Percentiles rank a stretch among this genome's conserved stretches.
These are phyloP conservation scores for Bruchidius siliquastri DNA, from an alignment of 2,888 invertebrate genomes.

Conservation along the genomic window DNA sequence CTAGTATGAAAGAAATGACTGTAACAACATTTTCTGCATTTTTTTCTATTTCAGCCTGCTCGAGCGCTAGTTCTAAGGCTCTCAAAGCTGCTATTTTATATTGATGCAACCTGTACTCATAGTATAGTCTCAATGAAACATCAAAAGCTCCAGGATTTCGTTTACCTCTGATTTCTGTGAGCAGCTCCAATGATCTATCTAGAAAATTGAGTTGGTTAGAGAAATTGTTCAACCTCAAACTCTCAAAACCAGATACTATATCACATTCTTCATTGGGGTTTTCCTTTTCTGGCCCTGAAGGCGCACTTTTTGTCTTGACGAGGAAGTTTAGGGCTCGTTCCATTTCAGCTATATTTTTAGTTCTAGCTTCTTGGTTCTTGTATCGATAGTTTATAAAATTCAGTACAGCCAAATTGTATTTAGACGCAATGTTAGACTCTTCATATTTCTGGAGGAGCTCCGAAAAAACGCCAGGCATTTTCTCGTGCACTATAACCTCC, in stretches of 20 bases:
- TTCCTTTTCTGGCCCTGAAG: not conserved
- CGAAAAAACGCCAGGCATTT: conserved; percentile 17
- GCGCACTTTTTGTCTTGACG: not conserved
- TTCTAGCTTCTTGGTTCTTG: conserved; percentile 18
- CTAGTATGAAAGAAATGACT: conserved; percentile 28
- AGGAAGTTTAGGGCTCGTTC: conserved; percentile 17
- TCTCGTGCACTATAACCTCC: conserved; percentile 19
- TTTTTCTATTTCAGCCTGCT: conserved; percentile 22
- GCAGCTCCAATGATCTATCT: conserved; percentile 22
- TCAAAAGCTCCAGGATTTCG: conserved; percentile 9
- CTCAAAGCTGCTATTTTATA: conserved; percentile 24
- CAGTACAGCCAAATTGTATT: conserved; percentile 27
- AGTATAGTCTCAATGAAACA: conserved; percentile 25
- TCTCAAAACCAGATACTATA: conserved; percentile 31
- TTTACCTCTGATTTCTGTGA: conserved; percentile 15
- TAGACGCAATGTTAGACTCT: conserved; percentile 7
- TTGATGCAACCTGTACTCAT: conserved; percentile 32
- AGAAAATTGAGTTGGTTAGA: conserved; percentile 24
- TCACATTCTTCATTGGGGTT: conserved; percentile 36
- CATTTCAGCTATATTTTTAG: conserved; percentile 32
- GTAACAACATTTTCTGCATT: conserved; percentile 23
- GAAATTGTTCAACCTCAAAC: conserved; percentile 28
- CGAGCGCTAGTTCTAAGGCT: conserved; percentile 28
- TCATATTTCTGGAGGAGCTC: conserved; percentile 22
- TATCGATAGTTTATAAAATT: conserved; percentile 29